Percentiles rank a stretch among this genome's conserved stretches.
Evolutionary conservation across 2,888 invertebrate species (phyloP).

Genomic region (Tenodera sinensis): DNA sequence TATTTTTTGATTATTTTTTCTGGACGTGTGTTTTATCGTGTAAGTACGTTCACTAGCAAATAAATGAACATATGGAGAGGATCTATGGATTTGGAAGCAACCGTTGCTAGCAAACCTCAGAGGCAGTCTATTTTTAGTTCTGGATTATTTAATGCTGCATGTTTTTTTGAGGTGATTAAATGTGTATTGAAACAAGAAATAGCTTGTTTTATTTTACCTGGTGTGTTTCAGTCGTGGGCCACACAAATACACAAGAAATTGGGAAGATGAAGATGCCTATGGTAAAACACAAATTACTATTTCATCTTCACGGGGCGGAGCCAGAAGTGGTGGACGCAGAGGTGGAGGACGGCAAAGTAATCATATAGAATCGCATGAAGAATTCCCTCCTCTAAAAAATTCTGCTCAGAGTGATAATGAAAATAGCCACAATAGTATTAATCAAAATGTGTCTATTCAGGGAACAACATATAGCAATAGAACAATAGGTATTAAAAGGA

Average conservation of each 20-base stretch:
- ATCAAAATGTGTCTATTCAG: background rate
- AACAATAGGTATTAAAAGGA: background rate
- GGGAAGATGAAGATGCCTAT: conserved; percentile 92
- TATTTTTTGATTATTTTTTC: too few species aligned
- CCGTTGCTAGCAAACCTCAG: too few species aligned
- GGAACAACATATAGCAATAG: conserved; percentile 20
- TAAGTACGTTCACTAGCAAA: too few species aligned
- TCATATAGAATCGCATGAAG: conserved; percentile 7
- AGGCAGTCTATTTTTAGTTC: too few species aligned
- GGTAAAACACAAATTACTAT: conserved; percentile 50
- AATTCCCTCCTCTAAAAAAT: conserved; percentile 35
- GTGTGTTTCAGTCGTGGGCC: conserved; percentile 68
- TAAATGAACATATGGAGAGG: too few species aligned
- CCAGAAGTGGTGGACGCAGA: conserved; percentile 29
- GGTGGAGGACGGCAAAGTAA: conserved; percentile 16
- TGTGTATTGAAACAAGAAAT: too few species aligned
- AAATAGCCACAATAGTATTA: background rate
- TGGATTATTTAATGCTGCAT: too few species aligned
- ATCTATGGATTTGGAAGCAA: too few species aligned
- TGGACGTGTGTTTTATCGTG: too few species aligned
- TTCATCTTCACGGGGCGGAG: conserved; percentile 38
- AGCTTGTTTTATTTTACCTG: background rate
- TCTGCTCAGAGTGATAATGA: background rate
- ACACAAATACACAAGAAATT: conserved; percentile 85
- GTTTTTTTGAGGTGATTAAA: too few species aligned